Conservation (phyloP, 1,140 invertebrate genomes). For the Pomacea maculata region DNA sequence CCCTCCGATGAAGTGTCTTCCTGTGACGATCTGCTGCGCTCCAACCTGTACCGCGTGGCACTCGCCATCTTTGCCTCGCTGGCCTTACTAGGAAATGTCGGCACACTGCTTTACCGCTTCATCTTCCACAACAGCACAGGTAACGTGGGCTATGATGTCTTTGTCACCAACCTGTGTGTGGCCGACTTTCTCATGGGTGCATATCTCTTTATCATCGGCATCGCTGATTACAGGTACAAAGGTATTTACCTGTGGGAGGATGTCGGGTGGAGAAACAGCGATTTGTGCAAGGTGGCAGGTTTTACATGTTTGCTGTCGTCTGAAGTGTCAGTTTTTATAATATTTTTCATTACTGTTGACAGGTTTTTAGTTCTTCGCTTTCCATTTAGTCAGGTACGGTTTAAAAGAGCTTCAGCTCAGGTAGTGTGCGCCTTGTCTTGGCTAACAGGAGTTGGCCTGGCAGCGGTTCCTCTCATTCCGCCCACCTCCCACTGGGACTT, state of each 20-base stretch:
- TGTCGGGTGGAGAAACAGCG: constrained; percentile 38
- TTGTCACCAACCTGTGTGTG: constrained; percentile 46
- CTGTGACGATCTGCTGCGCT: too few relatives aligned
- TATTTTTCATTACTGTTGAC: constrained; percentile 50
- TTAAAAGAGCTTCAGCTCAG: constrained; percentile 23
- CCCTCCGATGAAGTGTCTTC: too few relatives aligned
- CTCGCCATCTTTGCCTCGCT: constrained; percentile 30
- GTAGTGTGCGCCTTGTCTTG: constrained; percentile 22
- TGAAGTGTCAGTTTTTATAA: constrained; percentile 45
- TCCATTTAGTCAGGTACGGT: constrained; percentile 29
- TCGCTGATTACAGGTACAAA: constrained; percentile 41
- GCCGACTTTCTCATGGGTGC: constrained; percentile 56
- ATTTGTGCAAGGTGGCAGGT: constrained; percentile 43
- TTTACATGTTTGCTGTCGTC: constrained; percentile 42
- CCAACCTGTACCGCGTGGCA: background rate
- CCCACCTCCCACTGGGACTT: constrained; percentile 17
- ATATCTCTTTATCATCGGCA: constrained; percentile 50
- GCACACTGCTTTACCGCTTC: constrained; percentile 36
- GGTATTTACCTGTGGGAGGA: constrained; percentile 42
- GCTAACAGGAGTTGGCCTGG: constrained; percentile 26
- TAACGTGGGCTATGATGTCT: constrained; percentile 26
- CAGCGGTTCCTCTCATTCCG: constrained; percentile 28
- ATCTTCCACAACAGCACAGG: constrained; percentile 13
- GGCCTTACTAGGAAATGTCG: constrained; percentile 41
- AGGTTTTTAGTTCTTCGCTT: constrained; percentile 41